phyloP scores from a whole-genome alignment of 2,797 vertebrate species.

The Sebastolobus alascanus region DNA sequence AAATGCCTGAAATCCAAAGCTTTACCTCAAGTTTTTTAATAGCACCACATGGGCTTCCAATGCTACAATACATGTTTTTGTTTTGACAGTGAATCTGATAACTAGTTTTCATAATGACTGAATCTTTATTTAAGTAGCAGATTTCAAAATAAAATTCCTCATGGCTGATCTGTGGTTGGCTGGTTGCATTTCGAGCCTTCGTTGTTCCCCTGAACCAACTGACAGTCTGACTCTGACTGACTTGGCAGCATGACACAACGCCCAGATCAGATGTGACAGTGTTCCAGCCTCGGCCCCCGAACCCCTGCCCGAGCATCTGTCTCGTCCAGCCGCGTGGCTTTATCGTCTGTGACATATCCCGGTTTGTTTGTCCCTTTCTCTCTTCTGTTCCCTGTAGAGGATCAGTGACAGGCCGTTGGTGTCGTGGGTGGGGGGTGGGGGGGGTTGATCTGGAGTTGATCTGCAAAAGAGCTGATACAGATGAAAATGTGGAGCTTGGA shows the following conservation, averaged over 20 bases:
- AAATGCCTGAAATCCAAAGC: neutral
- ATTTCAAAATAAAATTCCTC: neutral
- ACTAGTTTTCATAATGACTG: neutral
- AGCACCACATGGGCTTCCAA: neutral
- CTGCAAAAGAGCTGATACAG: slow-evolving; percentile 44
- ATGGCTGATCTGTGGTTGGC: neutral
- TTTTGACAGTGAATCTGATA: neutral
- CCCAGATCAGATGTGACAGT: slow-evolving; percentile 65
- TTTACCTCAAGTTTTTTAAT: neutral
- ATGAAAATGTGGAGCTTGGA: slow-evolving; percentile 8
- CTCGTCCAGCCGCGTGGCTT: slow-evolving; percentile 43
- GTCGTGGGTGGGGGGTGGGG: neutral
- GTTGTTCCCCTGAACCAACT: slow-evolving; percentile 20
- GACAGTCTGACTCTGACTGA: slow-evolving; percentile 46
- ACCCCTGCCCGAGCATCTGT: slow-evolving; percentile 54
- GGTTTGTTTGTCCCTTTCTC: slow-evolving; percentile 49
- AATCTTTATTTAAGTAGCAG: neutral
- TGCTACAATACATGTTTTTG: neutral
- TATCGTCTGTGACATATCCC: slow-evolving; percentile 48
- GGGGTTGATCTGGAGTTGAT: neutral
- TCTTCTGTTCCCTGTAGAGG: slow-evolving; percentile 17
- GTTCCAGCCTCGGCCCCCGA: slow-evolving; percentile 46
- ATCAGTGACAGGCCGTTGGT: slow-evolving; percentile 45
- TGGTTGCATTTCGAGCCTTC: neutral
- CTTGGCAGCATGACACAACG: slow-evolving; percentile 17